Evolutionary conservation across 2,888 invertebrate genomes (phyloP).

Genomic region (Adineta ricciae): DNA sequence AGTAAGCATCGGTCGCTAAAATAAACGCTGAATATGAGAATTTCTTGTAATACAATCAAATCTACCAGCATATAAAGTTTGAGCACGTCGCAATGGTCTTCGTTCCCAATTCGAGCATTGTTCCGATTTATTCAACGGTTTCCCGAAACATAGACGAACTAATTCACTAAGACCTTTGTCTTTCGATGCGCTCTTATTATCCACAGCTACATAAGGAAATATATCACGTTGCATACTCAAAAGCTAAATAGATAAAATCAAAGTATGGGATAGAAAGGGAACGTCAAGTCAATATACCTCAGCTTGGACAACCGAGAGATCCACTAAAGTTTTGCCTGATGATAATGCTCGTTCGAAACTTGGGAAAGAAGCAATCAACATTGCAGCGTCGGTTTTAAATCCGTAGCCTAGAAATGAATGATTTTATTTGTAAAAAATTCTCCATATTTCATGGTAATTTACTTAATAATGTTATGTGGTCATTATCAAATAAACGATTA

Average conservation of each 20-base stretch:
- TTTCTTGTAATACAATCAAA: not conserved
- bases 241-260: not conserved
- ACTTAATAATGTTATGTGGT: not conserved
- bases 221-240: not conserved
- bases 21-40: too few species aligned
- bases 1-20: not conserved
- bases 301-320: not conserved
- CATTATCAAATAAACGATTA: conserved; percentile 1
- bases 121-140: conserved; percentile 29
- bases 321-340: not conserved
- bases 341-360: not conserved
- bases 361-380: conserved; percentile 21
- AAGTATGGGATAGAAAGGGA: not conserved
- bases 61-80: conserved; percentile 27
- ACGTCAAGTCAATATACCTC: not conserved
- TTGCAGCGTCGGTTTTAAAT: conserved; percentile 25
- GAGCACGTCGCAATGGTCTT: conserved; percentile 30
- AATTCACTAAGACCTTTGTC: conserved; percentile 32
- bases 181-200: not conserved
- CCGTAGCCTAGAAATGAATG: conserved; percentile 25
- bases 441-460: too few species aligned
- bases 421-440: not conserved
- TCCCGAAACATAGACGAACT: conserved; percentile 25
- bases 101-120: conserved; percentile 32
- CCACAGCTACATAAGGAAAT: not conserved